Conservation (phyloP, 2,797 vertebrate genomes). For the Picus viridis region DNA sequence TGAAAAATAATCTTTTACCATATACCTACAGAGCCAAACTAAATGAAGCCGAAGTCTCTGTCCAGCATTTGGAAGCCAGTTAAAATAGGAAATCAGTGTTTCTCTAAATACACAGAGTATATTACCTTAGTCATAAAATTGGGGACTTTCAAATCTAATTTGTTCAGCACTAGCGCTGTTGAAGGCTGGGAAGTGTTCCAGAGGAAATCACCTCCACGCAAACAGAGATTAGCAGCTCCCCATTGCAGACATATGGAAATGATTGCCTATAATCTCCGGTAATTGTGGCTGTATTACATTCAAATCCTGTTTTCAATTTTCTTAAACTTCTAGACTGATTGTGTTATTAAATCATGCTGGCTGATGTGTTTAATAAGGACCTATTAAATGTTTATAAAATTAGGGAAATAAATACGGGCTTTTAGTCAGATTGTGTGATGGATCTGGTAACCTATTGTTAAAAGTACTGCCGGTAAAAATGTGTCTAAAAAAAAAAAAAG, state of each 20-base stretch:
- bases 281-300: slow-evolving; percentile 97
- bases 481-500: slow-evolving; percentile 55
- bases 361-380: slow-evolving; percentile 93
- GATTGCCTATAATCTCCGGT: slow-evolving; percentile 95
- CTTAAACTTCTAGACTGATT: slow-evolving; percentile 96
- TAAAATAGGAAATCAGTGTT: slow-evolving; percentile 83
- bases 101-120: slow-evolving; percentile 83
- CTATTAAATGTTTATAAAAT: slow-evolving; percentile 91
- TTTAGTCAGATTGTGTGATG: slow-evolving; percentile 82
- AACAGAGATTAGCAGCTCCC: slow-evolving; percentile 95
- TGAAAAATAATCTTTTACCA: slow-evolving; percentile 54
- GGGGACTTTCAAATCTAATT: slow-evolving; percentile 87
- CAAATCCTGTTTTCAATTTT: slow-evolving; percentile 96
- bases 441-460: slow-evolving; percentile 83
- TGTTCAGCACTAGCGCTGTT: slow-evolving; percentile 82
- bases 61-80: slow-evolving; percentile 79
- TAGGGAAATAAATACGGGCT: slow-evolving; percentile 85
- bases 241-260: slow-evolving; percentile 97
- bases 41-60: slow-evolving; percentile 82
- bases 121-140: slow-evolving; percentile 86
- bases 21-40: slow-evolving; percentile 74
- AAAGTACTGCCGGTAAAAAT: slow-evolving; percentile 76
- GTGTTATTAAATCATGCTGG: slow-evolving; percentile 97
- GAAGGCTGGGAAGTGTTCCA: slow-evolving; percentile 88
- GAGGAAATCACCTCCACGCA: slow-evolving; percentile 94